Evolutionary conservation across 1,140 invertebrate species (phyloP), one percentile per base, ranked within the genome.

Genomic region (Lepidotrigona ventralis): DNA sequence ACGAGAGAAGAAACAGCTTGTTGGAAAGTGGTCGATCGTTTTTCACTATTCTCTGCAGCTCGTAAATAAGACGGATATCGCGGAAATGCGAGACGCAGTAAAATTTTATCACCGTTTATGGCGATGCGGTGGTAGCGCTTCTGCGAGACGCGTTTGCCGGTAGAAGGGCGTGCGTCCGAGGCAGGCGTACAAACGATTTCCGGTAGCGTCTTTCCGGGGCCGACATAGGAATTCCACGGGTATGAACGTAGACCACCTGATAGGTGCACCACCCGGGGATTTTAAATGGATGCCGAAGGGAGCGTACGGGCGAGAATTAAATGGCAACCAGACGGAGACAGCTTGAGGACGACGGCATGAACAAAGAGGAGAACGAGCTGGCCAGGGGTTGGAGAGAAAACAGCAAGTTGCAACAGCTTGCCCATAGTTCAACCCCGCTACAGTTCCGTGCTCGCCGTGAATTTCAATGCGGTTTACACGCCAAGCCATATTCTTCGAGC

Each of bases 391-490:
- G 84, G 79, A 87, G 86, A 89, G 90, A 87, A 90, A 91, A 89
- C 84, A 83, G 81, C 76, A 82, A 83, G 81, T 85, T 90, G 92
- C 92, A 93, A 93, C 91, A 93, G 92, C 90, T 92, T 93, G 92
- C 91, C 90, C 90, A 92, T 93, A 92, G 91, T 91, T 93, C 90
- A 92, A 75, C 81, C 76, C 68, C 79, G 83, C 76, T 83, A 82
- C 74, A 85, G 81, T 83, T 80, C 82, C 83, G 83, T 86, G 86
- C 86, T 81, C 82, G 89, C 88, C 84, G 89, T 90, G 91, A 91
- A 92, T 92, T 93, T 91, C 91, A 91, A 91, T 91, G 90, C 86
- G 84, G 88, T 90, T 89, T 74, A 85, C 86, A 86, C 83, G 78
- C 79, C 84, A 79, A 56, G 82, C 80, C 84, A 86, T 84, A 86